phyloP scores from a whole-genome alignment of 2,888 invertebrate genomes.

The Zootermopsis nevadensis region DNA sequence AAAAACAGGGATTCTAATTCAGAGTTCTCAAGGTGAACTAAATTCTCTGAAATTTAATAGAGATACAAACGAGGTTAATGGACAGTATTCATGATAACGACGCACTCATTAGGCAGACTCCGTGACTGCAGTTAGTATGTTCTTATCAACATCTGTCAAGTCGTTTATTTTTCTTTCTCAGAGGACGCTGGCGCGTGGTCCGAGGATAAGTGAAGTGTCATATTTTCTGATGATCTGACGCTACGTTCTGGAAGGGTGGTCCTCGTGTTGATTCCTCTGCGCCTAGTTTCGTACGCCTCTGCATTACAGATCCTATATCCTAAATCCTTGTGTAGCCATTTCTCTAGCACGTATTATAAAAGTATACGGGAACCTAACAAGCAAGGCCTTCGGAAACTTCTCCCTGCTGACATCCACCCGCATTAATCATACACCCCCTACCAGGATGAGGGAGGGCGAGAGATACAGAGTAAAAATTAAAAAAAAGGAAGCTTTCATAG shows the following conservation, averaged over 20 bases:
- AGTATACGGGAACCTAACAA: background rate
- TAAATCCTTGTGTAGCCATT: background rate
- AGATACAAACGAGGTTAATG: background rate
- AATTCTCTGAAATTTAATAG: background rate
- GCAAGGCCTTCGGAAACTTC: background rate
- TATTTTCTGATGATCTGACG: background rate
- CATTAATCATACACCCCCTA: conserved; percentile 48
- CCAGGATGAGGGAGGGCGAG: background rate
- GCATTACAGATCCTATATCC: background rate
- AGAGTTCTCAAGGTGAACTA: background rate
- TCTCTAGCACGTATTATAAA: background rate
- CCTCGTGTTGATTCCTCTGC: background rate
- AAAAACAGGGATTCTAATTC: background rate
- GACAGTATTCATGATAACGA: background rate
- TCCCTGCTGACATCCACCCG: conserved; percentile 43
- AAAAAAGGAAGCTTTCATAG: conserved; percentile 25
- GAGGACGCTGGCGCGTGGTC: background rate
- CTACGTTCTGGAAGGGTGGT: background rate
- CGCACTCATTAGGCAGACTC: background rate
- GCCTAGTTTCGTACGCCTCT: background rate
- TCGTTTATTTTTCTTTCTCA: background rate
- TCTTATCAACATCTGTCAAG: background rate
- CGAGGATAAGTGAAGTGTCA: background rate
- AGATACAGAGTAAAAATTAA: conserved; percentile 5
- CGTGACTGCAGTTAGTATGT: background rate